Conservation (phyloP, 2,888 invertebrate genomes). For the Nephrotoma guestfalica region DNA sequence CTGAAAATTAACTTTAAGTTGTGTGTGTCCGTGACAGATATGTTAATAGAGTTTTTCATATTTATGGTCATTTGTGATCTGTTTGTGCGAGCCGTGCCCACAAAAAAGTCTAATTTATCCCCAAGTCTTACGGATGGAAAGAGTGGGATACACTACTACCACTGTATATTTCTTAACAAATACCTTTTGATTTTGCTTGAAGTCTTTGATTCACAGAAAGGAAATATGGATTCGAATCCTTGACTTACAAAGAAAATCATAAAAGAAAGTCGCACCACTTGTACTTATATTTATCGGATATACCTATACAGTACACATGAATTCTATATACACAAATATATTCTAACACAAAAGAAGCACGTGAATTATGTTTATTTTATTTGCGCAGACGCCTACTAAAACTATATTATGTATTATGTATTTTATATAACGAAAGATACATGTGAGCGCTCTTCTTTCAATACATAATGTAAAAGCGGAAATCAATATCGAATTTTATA, state of each 20-base stretch:
- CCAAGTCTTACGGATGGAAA: too few relatives aligned
- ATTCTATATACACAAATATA: not conserved
- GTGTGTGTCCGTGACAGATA: not conserved
- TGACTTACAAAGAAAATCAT: not conserved
- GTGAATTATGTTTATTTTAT: not conserved
- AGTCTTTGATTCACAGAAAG: not conserved
- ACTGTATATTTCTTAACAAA: not conserved
- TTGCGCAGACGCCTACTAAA: not conserved
- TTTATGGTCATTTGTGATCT: not conserved
- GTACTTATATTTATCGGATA: not conserved
- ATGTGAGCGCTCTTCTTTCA: too few relatives aligned
- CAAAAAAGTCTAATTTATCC: too few relatives aligned
- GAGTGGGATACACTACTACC: too few relatives aligned
- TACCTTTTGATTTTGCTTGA: not conserved
- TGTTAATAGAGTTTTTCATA: not conserved
- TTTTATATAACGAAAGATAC: too few relatives aligned
- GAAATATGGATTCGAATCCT: too few relatives aligned
- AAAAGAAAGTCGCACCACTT: not conserved
- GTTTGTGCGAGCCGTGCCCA: not conserved
- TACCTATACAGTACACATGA: not conserved
- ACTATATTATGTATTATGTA: not conserved
- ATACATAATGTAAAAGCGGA: not conserved
- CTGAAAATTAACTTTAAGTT: not conserved
- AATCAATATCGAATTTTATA: not conserved
- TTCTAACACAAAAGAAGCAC: not conserved